Percentiles rank a stretch among this genome's conserved stretches.
These are phyloP conservation scores for Ecliptopera silaceata DNA, from an alignment of 2,888 invertebrate species.

Conservation along the genomic window DNA sequence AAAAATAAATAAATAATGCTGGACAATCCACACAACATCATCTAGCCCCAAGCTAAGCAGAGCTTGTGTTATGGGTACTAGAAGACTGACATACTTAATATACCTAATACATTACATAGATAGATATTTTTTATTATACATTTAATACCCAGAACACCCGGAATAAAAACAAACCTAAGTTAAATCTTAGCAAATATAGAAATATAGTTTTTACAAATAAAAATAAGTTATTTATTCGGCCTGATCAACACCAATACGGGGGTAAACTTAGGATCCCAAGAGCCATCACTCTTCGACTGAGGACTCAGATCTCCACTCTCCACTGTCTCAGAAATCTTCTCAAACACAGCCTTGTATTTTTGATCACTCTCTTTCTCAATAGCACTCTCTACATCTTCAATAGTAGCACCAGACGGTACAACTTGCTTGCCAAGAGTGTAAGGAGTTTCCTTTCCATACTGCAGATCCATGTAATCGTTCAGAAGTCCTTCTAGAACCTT, in stretches of 20 bases:
- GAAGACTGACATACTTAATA: no score
- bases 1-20: no score
- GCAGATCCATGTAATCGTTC: conserved; percentile 73
- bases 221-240: conserved; percentile 39
- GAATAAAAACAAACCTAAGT: background rate
- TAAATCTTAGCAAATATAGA: conserved; percentile 1
- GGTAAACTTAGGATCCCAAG: conserved; percentile 65
- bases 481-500: conserved; percentile 67
- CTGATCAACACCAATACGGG: conserved; percentile 67
- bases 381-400: conserved; percentile 60
- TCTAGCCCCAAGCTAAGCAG: no score
- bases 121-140: no score
- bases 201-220: no score
- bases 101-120: no score
- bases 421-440: conserved; percentile 72
- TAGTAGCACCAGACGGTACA: conserved; percentile 54
- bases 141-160: no score
- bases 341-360: conserved; percentile 62
- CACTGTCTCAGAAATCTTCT: conserved; percentile 58
- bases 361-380: conserved; percentile 50
- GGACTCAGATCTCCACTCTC: conserved; percentile 66
- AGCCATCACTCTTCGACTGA: conserved; percentile 55
- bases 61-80: no score
- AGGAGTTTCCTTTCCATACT: conserved; percentile 65
- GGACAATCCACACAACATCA: no score